A percentile compares a stretch with the other conserved stretches of the same genome.
Evolutionary conservation across 2,113 vertebrate species (phyloP).

Genomic region (Aramus guarauna): DNA sequence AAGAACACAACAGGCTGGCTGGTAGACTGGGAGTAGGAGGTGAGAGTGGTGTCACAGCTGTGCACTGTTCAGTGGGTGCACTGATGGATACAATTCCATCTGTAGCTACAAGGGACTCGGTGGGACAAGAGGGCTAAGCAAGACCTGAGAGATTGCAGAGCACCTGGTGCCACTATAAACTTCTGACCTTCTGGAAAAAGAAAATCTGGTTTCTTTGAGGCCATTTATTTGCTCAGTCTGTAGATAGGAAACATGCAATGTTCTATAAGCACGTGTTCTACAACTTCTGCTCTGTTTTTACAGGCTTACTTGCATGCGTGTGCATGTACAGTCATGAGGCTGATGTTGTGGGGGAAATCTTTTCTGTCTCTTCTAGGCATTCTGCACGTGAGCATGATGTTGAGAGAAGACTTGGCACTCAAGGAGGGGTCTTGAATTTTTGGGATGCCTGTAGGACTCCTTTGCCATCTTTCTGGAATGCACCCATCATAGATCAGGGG

Average conservation of each 20-base stretch:
- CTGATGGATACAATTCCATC: background rate
- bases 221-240: background rate
- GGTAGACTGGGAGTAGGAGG: background rate
- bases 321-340: background rate
- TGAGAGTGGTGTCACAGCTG: background rate
- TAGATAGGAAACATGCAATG: background rate
- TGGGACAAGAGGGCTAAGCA: background rate
- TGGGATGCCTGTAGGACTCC: background rate
- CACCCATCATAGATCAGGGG: background rate
- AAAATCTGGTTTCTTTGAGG: background rate
- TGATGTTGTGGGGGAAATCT: background rate
- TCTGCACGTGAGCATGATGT: background rate
- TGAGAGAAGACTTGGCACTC: background rate
- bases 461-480: background rate
- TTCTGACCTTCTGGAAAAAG: background rate
- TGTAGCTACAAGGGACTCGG: background rate
- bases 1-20: background rate
- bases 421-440: background rate
- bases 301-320: background rate
- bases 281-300: background rate
- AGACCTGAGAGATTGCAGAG: background rate
- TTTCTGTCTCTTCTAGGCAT: background rate
- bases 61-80: background rate
- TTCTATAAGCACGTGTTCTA: background rate
- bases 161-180: background rate